Base-by-base conservation (phyloP, 1,140 invertebrate species). In the Adelges cooleyi region DNA sequence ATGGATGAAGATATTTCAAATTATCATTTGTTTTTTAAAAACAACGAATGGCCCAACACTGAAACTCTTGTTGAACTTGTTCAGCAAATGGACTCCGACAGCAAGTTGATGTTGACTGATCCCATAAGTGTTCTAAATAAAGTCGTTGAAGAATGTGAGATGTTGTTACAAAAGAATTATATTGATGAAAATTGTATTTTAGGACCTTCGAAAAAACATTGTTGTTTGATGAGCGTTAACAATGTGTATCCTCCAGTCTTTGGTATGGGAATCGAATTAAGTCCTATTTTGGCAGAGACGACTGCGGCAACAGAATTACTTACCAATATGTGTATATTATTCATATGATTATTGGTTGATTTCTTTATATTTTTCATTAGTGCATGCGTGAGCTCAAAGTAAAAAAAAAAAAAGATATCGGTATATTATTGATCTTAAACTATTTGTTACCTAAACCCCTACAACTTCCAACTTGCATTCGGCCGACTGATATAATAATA, bases 21-120 rank as follows among this genome's bases (percentile, higher is more conserved):
- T 15, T 62, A 48, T 62, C 56, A 62, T 62, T 33, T 62, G 13
- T 6, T 33, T 17, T 46, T 48, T 18, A 46, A 62, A 33, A 29
- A 33, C 18, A 20, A 6, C n/a, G 42, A 48, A 15, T 62, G 10
- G 11, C 1, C 2, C 1, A 2, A n/a, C 1, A 18, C 42, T 10
- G 42, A 20, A 0, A 62, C 17, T 33, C 13, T 62, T 9, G 10
- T 15, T 20, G 15, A 48, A 0, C 0, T 62, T 8, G 2, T 62
- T 1, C 6, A 33, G 33, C 42, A 62, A 5, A 46, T 13, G 15
- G 1, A 2, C 0, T 13, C 9, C 13, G 13, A 62, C 22, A 3
- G 1, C 3, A 2, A 8, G 18, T 18, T 25, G 1, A 13, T 18
- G 8, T 3, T 46, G 18, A 20, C 1, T 18, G 23, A 59, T 18